Base-by-base conservation (phyloP, 2,797 vertebrate species). In the Sylvia borin region DNA sequence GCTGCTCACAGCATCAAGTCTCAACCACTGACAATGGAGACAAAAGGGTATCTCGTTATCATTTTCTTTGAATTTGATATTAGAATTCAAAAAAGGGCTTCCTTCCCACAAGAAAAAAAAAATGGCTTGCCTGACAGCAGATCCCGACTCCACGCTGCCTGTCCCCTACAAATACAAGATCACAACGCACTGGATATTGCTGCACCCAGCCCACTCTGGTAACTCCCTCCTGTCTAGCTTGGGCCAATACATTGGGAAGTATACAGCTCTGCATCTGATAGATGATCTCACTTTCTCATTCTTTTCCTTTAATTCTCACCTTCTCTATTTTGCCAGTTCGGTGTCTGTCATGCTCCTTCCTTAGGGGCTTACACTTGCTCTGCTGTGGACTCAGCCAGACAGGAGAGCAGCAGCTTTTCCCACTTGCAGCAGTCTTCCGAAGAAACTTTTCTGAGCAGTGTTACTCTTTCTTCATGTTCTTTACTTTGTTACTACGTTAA, bases 241-340 rank as follows among this genome's bases (percentile, higher is more conserved):
- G 32, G 26, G 15, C 43, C 32, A 75, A 7, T 15, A 16, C 7
- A 13, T 1, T 4, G 13, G 36, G 53, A 77, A 60, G n/a, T 25
- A 68, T 40, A 73, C 5, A 76, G 13, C 31, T 54, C 51, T 47
- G 15, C 34, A 57, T 36, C 27, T 73, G 38, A 71, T 21, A 75
- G 15, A 64, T 0, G 0, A 72, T 20, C 27, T 58, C 20, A 11
- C 1, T 26, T 29, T 40, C 53, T 40, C 51, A 21, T 32, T 79
- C 0, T 43, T 53, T 60, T 60, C 18, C 16, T 79, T 88, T 85
- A 45, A 60, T 57, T 85, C 67, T 72, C 34, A 85, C 77, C 62
- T 71, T 47, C 27, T 16, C 11, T 40, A 55, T 76, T 73, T 85
- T 42, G 31, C 32, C 26, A 45, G 42, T 54, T 68, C 0, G 0